Evolutionary conservation across 2,113 vertebrate genomes (phyloP).

Genomic region (Alexandromys fortis): DNA sequence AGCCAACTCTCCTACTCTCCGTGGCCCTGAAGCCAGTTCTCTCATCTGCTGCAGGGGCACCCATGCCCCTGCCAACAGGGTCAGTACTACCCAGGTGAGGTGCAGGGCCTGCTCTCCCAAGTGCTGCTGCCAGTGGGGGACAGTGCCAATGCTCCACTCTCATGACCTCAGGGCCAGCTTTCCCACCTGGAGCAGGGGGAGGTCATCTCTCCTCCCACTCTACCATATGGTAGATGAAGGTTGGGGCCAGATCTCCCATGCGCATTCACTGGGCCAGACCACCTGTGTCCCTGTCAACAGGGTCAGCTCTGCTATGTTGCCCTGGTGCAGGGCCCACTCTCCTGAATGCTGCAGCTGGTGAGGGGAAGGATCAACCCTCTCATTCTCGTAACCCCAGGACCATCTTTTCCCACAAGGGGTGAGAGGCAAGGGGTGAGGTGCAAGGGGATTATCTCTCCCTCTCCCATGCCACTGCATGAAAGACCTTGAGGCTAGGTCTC

Average conservation of each 20-base stretch:
- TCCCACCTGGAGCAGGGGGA: background rate
- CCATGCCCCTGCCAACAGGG: background rate
- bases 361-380: no score
- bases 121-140: background rate
- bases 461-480: background rate
- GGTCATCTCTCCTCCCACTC: background rate
- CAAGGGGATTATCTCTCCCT: background rate
- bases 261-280: background rate
- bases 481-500: background rate
- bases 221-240: background rate
- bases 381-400: no score
- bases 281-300: background rate
- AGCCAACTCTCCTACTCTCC: background rate
- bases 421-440: background rate
- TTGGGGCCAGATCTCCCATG: background rate
- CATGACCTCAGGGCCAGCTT: background rate
- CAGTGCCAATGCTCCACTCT: background rate
- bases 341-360: no score
- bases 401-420: no score
- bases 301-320: background rate
- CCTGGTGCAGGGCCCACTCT: no score
- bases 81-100: background rate
- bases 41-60: background rate
- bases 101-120: background rate
- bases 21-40: background rate